Conservation (phyloP, 2,113 vertebrate species). For the Sphyrna mokarran region DNA sequence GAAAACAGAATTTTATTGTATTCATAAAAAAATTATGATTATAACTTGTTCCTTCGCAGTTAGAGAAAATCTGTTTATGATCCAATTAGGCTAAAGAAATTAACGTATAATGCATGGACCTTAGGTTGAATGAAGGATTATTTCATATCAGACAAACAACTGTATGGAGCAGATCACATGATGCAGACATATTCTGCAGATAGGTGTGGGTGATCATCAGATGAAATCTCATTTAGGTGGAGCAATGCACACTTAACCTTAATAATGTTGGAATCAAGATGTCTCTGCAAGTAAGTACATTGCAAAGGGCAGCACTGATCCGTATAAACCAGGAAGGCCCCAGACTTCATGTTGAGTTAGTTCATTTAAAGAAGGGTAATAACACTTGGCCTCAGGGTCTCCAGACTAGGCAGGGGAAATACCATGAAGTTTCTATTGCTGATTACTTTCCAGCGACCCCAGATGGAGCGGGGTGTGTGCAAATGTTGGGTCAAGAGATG, state of each 20-base stretch:
- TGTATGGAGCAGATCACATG: not conserved
- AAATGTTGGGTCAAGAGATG: not conserved
- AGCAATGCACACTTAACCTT: not conserved
- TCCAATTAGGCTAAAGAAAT: not conserved
- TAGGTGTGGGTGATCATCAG: not conserved
- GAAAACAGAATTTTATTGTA: not conserved
- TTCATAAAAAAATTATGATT: not conserved
- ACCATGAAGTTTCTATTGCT: not conserved
- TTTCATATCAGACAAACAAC: not conserved
- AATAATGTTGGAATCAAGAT: not conserved
- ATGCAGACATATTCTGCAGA: not conserved
- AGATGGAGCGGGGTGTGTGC: not conserved
- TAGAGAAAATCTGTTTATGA: not conserved
- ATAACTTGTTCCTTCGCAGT: not conserved
- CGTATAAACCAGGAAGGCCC: not conserved
- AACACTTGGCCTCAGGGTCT: not conserved
- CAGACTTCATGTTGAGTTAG: not conserved
- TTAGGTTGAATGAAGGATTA: not conserved
- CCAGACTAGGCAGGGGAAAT: not conserved
- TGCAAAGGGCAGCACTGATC: not conserved
- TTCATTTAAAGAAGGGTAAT: not conserved
- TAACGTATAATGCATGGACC: not conserved
- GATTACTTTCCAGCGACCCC: not conserved
- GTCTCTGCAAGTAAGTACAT: not conserved
- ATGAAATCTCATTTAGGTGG: constrained; percentile 5